Conservation (phyloP, 64 coral and sea anemone species). For the Montipora capricornis region DNA sequence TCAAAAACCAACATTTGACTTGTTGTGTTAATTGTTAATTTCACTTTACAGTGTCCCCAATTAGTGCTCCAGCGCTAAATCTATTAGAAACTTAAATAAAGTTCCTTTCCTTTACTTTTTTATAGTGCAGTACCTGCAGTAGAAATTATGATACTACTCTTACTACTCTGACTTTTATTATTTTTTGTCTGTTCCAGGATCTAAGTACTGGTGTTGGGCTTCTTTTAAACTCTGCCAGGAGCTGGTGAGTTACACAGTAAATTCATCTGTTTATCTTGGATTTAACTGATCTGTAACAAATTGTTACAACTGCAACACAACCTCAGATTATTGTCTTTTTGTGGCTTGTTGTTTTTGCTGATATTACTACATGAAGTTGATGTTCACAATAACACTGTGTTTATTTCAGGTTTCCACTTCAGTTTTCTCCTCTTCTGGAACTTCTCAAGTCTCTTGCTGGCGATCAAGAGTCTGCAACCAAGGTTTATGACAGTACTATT, state of each 20-base stretch:
- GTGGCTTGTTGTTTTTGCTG: no score
- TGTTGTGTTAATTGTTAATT: no score
- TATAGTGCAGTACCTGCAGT: no score
- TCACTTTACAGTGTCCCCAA: no score
- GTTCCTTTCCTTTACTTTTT: no score
- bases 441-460: constrained; percentile 80
- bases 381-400: neutral
- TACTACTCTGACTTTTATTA: neutral
- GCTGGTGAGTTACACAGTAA: neutral
- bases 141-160: no score
- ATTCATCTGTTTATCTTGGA: neutral
- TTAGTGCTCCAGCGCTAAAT: no score
- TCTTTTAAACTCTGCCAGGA: constrained; percentile 69
- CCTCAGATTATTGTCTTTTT: no score
- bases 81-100: no score
- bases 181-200: constrained; percentile 10
- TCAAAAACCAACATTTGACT: no score
- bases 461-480: constrained; percentile 71
- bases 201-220: constrained; percentile 61
- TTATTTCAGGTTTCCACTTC: constrained; percentile 80
- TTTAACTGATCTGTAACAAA: no score
- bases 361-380: neutral
- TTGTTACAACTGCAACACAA: no score
- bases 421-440: constrained; percentile 76
- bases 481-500: constrained; percentile 25